A percentile compares a stretch with the other conserved stretches of the same genome.
Evolutionary conservation across 2,888 invertebrate genomes (phyloP).

Genomic region (Cactoblastis cactorum): DNA sequence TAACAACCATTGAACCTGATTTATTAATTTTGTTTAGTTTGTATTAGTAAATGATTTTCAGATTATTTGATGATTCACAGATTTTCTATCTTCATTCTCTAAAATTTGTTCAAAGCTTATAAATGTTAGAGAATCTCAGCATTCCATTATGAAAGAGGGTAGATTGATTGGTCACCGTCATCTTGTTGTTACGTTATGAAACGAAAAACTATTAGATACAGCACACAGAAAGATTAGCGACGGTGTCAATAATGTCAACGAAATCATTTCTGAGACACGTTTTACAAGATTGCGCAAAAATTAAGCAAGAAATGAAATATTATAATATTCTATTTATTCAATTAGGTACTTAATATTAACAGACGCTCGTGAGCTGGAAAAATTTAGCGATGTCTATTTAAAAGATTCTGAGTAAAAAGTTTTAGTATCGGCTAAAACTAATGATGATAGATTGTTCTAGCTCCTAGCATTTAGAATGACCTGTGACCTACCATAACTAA

Average conservation of each 20-base stretch:
- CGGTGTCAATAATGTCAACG: not conserved
- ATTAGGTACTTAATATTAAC: too few relatives aligned
- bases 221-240: not conserved
- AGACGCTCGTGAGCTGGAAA: too few relatives aligned
- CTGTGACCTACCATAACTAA: not conserved
- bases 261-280: not conserved
- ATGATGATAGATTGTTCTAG: not conserved
- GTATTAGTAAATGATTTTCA: too few relatives aligned
- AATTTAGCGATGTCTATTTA: too few relatives aligned
- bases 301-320: too few relatives aligned
- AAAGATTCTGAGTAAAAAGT: too few relatives aligned
- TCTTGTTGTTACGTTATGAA: slow-evolving; percentile 7
- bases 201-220: not conserved
- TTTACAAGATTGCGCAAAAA: not conserved
- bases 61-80: too few relatives aligned
- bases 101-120: not conserved
- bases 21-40: too few relatives aligned
- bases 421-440: not conserved
- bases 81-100: too few relatives aligned
- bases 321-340: too few relatives aligned
- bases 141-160: slow-evolving; percentile 8
- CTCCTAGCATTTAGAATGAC: not conserved
- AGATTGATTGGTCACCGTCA: slow-evolving; percentile 14
- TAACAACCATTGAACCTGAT: not conserved
- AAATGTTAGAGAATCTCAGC: slow-evolving; percentile 1